These are phyloP conservation scores for Aplochiton taeniatus DNA, from an alignment of 2,797 vertebrate species.

Conservation along the genomic window DNA sequence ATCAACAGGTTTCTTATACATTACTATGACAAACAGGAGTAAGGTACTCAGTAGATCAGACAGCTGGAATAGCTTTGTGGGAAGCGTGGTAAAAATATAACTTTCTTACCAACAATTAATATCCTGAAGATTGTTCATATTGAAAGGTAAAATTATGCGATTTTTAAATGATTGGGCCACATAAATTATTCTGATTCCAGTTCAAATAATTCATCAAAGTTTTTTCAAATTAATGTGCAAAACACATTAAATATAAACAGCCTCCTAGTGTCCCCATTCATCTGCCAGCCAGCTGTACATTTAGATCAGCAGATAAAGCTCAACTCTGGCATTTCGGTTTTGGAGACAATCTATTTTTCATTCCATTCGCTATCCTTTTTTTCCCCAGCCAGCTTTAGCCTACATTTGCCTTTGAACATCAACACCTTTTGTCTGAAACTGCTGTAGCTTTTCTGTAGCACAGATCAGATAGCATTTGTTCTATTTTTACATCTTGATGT, in stretches of 20 bases:
- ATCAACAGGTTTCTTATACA: neutral
- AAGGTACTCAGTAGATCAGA: neutral
- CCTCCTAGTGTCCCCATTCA: neutral
- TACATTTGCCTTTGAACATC: constrained; percentile 56
- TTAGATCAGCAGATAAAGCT: constrained; percentile 15
- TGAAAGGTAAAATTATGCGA: neutral
- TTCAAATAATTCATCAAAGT: too few species aligned
- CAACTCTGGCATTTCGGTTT: constrained; percentile 5
- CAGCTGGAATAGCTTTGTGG: too few species aligned
- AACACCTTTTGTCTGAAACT: constrained; percentile 59
- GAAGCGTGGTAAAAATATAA: too few species aligned
- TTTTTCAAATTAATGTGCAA: too few species aligned
- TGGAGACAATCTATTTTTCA: constrained; percentile 47
- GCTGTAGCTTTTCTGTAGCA: constrained; percentile 51
- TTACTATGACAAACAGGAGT: too few species aligned
- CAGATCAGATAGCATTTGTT: constrained; percentile 56
- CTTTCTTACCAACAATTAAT: too few species aligned
- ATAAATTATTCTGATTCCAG: too few species aligned
- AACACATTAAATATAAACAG: constrained; percentile 13
- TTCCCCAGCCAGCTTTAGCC: constrained; percentile 37
- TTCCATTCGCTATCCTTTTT: constrained; percentile 38
- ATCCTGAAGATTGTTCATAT: neutral
- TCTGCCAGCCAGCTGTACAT: constrained; percentile 17
- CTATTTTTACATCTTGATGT: constrained; percentile 61
- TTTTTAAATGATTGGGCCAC: too few species aligned